These are phyloP conservation scores for Pungitius pungitius DNA, from an alignment of 2,113 vertebrate genomes.

Conservation along the genomic window DNA sequence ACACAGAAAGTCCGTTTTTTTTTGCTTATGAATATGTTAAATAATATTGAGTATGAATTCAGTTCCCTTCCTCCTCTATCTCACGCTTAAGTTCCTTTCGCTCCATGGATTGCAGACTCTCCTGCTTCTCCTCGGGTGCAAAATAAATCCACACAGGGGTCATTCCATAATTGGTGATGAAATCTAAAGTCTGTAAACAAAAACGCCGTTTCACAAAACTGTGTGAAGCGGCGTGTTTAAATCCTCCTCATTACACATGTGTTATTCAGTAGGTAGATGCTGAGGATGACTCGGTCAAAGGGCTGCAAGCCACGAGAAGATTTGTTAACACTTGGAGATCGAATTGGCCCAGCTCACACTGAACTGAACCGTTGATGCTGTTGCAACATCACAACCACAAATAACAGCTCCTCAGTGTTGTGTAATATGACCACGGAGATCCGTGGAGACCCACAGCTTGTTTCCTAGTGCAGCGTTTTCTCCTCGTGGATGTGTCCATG, in stretches of 20 bases:
- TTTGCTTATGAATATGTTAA: conserved; percentile 57
- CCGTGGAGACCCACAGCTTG: not conserved
- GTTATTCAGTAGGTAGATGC: conserved; percentile 12
- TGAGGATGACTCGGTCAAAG: not conserved
- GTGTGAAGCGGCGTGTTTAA: conserved; percentile 30
- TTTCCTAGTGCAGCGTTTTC: conserved; percentile 9
- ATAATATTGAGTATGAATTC: conserved; percentile 36
- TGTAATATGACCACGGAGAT: not conserved
- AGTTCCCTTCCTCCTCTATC: not conserved
- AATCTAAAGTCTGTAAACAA: conserved; percentile 4
- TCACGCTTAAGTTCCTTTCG: not conserved
- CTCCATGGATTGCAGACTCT: conserved; percentile 1
- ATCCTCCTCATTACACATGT: conserved; percentile 26
- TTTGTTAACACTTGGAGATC: conserved; percentile 5
- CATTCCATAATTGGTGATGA: conserved; percentile 8
- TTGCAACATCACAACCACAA: conserved; percentile 6
- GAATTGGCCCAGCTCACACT: conserved; percentile 3
- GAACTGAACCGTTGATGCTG: conserved; percentile 11
- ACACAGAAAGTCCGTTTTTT: conserved; percentile 31
- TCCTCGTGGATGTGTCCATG: conserved; percentile 18
- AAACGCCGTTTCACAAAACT: conserved; percentile 2
- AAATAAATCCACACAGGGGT: conserved; percentile 14
- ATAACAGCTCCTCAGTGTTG: not conserved
- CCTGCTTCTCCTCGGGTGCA: not conserved
- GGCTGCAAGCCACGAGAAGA: conserved; percentile 6